A percentile compares a stretch with the other conserved stretches of the same genome.
Conservation (phyloP, 2,888 invertebrate species). For the Dichetophora obliterata region DNA sequence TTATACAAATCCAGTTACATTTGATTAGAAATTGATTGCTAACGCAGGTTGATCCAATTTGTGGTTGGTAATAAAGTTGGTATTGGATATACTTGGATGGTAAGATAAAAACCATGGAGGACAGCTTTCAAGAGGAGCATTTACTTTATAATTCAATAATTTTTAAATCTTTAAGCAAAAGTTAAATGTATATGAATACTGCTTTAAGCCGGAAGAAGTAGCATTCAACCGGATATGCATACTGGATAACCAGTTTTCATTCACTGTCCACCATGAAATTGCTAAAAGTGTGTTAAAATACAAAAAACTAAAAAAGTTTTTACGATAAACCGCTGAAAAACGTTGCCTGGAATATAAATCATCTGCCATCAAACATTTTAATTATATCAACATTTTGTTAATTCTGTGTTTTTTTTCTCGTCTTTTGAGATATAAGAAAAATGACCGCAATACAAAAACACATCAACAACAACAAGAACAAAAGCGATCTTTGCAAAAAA, state of each 20-base stretch:
- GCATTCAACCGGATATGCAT: too few relatives aligned
- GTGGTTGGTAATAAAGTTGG: not conserved
- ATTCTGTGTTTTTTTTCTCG: not conserved
- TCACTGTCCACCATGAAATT: too few relatives aligned
- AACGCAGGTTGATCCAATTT: not conserved
- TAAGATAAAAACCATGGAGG: too few relatives aligned
- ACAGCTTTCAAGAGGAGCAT: not conserved
- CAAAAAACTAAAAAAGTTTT: not conserved
- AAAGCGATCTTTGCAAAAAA: conserved; percentile 34
- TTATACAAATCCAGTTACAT: conserved; percentile 26
- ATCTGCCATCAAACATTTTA: conserved; percentile 50
- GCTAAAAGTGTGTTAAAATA: not conserved
- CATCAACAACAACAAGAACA: conserved; percentile 16
- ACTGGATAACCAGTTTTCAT: too few relatives aligned
- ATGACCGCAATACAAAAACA: conserved; percentile 44
- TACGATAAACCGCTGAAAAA: conserved; percentile 1
- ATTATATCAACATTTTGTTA: conserved; percentile 49
- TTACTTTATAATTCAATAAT: not conserved
- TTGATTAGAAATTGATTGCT: conserved; percentile 31
- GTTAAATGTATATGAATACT: too few relatives aligned
- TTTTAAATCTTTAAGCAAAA: too few relatives aligned
- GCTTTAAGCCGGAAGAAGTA: too few relatives aligned
- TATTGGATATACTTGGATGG: not conserved
- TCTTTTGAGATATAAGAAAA: conserved; percentile 13
- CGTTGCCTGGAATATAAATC: conserved; percentile 36